These are phyloP conservation scores for Porphyrio hochstetteri DNA, from an alignment of 2,113 vertebrate genomes.

Conservation along the genomic window DNA sequence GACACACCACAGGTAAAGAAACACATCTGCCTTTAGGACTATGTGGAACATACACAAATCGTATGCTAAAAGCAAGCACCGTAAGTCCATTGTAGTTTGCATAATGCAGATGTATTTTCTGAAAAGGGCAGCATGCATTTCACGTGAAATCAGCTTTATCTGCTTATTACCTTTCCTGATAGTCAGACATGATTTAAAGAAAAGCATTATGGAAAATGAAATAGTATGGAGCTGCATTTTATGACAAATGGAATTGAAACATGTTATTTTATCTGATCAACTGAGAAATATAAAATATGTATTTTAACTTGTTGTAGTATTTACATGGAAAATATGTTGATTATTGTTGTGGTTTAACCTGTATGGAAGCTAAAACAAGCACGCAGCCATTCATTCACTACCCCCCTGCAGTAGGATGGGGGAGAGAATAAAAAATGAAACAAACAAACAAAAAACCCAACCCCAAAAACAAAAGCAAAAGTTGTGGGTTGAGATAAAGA, in stretches of 20 bases:
- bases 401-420: no score
- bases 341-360: not conserved
- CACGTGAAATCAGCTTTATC: not conserved
- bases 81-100: not conserved
- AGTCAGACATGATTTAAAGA: not conserved
- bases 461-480: no score
- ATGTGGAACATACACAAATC: not conserved
- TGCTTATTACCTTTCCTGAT: not conserved
- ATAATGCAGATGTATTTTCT: not conserved
- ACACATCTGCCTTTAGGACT: not conserved
- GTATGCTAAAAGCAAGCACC: not conserved
- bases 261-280: not conserved
- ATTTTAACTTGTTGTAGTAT: not conserved
- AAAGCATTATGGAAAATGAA: not conserved
- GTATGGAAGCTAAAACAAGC: no score
- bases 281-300: not conserved
- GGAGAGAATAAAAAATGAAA: no score
- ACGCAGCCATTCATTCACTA: no score
- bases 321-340: not conserved
- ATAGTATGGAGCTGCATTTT: not conserved
- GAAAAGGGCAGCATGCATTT: not conserved
- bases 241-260: not conserved
- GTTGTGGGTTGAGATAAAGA: no score
- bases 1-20: not conserved
- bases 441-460: no score